These are phyloP conservation scores for Cyclura pinguis DNA, from an alignment of 2,797 vertebrate species.

Conservation along the genomic window DNA sequence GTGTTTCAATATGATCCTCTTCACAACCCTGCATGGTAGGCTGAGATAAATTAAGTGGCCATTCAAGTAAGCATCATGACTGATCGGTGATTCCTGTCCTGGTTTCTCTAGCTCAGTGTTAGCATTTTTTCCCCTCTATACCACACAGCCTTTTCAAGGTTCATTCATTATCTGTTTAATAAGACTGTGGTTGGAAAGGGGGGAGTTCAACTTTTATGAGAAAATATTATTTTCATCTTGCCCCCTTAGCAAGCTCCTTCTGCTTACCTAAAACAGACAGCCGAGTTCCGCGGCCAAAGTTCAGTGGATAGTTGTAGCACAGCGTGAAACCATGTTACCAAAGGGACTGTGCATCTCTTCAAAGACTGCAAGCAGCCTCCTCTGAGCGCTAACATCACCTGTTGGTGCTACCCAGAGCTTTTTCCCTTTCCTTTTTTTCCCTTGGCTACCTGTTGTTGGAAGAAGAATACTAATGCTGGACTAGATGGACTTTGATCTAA, in stretches of 20 bases:
- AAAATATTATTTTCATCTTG: background rate
- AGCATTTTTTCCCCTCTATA: background rate
- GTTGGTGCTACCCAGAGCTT: background rate
- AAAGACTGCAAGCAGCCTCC: background rate
- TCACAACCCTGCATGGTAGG: background rate
- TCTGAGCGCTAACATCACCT: background rate
- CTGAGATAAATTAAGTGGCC: background rate
- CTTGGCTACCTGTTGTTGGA: background rate
- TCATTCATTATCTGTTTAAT: background rate
- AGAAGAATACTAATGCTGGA: background rate
- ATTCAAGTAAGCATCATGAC: background rate
- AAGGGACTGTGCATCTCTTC: background rate
- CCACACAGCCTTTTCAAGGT: background rate
- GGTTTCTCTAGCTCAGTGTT: background rate
- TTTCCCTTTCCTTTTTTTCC: background rate
- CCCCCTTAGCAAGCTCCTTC: background rate
- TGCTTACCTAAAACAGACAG: slow-evolving; percentile 23
- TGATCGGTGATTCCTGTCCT: background rate
- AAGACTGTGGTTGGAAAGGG: background rate
- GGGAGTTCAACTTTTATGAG: background rate
- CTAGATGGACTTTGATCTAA: background rate
- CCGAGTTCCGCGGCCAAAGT: slow-evolving; percentile 23
- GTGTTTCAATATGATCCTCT: background rate
- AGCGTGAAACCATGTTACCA: slow-evolving; percentile 6
- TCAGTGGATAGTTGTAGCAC: background rate